Conservation (phyloP, 1,140 invertebrate genomes). For the Drosophila tropicalis region DNA sequence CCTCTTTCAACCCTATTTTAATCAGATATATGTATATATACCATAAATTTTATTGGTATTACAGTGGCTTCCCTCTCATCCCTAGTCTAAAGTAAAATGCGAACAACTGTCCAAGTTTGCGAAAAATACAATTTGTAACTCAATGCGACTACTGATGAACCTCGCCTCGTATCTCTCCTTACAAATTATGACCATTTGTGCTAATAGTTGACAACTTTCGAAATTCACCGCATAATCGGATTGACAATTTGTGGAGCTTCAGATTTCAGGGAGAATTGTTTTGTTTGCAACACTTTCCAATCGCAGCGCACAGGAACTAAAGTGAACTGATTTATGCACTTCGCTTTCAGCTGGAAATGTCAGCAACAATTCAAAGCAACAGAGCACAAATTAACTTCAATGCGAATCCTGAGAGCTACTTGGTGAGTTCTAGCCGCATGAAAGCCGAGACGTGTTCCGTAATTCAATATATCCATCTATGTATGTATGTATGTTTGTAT, state of each 20-base stretch:
- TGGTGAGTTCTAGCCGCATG: slow-evolving; percentile 29
- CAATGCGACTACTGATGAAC: slow-evolving; percentile 26
- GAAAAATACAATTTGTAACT: slow-evolving; percentile 60
- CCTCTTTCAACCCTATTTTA: too few relatives aligned
- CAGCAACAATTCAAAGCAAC: slow-evolving; percentile 66
- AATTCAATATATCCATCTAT: slow-evolving; percentile 62
- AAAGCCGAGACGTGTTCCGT: slow-evolving; percentile 75
- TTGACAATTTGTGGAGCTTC: slow-evolving; percentile 46
- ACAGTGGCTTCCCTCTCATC: too few relatives aligned
- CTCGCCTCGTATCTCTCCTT: slow-evolving; percentile 6
- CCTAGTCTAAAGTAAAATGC: not conserved
- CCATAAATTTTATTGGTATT: too few relatives aligned
- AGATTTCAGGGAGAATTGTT: slow-evolving; percentile 50
- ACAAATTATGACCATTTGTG: slow-evolving; percentile 75
- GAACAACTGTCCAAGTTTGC: slow-evolving; percentile 34
- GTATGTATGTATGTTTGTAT: not conserved
- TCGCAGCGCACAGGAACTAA: slow-evolving; percentile 37
- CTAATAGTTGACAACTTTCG: slow-evolving; percentile 47
- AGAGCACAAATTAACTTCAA: slow-evolving; percentile 73
- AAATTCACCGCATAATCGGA: slow-evolving; percentile 39
- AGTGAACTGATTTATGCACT: slow-evolving; percentile 65
- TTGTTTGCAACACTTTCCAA: slow-evolving; percentile 56
- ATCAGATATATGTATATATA: too few relatives aligned
- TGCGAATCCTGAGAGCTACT: slow-evolving; percentile 17
- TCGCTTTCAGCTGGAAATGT: slow-evolving; percentile 69